Evolutionary conservation across 2,113 vertebrate genomes (phyloP), one percentile per base, ranked within the genome.

Genomic region (Sapajus apella): DNA sequence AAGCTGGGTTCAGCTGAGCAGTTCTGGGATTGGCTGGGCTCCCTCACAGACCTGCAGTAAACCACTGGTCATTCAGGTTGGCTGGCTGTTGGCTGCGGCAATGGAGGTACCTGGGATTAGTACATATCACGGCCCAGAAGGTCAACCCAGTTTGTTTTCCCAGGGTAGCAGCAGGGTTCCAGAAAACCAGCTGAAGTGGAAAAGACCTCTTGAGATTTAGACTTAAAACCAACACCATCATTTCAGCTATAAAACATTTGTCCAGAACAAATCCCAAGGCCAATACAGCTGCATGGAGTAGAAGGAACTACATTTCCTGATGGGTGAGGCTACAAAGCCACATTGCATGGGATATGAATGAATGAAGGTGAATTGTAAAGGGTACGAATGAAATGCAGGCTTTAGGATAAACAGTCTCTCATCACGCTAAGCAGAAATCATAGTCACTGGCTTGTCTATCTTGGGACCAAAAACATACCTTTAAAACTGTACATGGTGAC

Each of bases 401-500:
- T 55, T 83, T 76, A 82, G 61, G 11, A 56, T 72, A 83, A 86
- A 55, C 20, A 8, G 1, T 55, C 13, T 81, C 5, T 83, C 25
- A 90, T 37, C 16, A 56, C 40, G 76, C 68, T 80, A 56, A 76
- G 21, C 12, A 73, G 45, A 2, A 61, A 70, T 21, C 40, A 50
- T n/a, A 5, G 21, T 32, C 72, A 56, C 13, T n/a, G 16, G 10
- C n/a, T 90, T 76, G 3, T 52, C 64, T 52, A 35, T 20, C 23
- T 50, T 73, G 13, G 66, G 30, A 87, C 50, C 37, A 45, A 70
- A 93, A 47, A 2, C 9, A 81, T 27, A 82, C 6, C 17, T 91
- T 89, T 61, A 61, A 70, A 91, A 94, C 16, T 70, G 3, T 47
- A 68, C 89, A 72, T 27, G 93, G 11, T 91, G 82, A 68, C 32